Base-by-base conservation (phyloP, 2,797 vertebrate genomes). In the Melanotaenia parkinsoni region DNA sequence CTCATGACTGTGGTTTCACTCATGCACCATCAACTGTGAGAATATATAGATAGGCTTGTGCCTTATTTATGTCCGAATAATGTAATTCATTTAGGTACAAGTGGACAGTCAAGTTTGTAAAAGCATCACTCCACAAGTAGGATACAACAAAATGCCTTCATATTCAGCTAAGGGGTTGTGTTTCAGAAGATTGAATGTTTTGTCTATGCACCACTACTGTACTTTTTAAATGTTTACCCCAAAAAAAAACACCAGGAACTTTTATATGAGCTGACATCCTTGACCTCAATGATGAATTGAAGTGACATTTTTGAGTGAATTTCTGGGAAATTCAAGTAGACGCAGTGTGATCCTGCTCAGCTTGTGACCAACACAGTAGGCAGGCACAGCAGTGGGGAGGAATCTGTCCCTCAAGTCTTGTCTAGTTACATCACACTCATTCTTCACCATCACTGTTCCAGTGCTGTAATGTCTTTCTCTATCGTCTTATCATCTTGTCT, bases 351-450 rank as follows among this genome's bases (percentile, higher is more conserved):
- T 75, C 58, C 76, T 24, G 67, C 72, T 77, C 72, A 63, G 60
- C 79, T 64, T 67, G 72, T 1, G 26, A 57, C 65, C 60, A 72
- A 73, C 74, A 28, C 74, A 59, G 77, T 57, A 35, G 61, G 70
- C 70, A 38, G 66, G 26, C 70, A 28, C 77, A 62, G 57, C 64
- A 59, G 69, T 63, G 57, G 73, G 79, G 69, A 73, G 71, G 63
- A 74, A 81, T 72, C 72, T 85, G 82, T 87, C 81, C 69, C 73
- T 85, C 68, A 70, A 85, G 88, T 91, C 89, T 74, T 70, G 87
- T 90, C 88, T 75, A 74, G 76, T 84, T 63, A 32, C 70, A 77
- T 88, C 81, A 81, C 76, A 84, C 81, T 85, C 86, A 72, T 76
- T 76, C 77, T 58, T 45, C 83, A 32, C 75, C 80, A 61, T 83